These are phyloP conservation scores for Clarias batrachus DNA, from an alignment of 2,113 vertebrate genomes.

Conservation along the genomic window DNA sequence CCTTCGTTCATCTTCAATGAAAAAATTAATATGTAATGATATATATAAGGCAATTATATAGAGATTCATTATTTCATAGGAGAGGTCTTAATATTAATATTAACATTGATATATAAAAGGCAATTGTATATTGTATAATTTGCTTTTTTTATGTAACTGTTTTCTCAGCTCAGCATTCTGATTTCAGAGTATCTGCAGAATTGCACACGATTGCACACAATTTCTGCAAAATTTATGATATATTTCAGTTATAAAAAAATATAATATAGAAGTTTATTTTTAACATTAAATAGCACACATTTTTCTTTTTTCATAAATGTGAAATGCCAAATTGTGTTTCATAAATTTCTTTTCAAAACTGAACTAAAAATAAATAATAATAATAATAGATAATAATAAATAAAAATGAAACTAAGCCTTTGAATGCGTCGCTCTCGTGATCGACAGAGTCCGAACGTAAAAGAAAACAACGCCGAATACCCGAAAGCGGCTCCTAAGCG, in stretches of 20 bases:
- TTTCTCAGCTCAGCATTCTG: neutral
- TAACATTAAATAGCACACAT: neutral
- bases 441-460: constrained; percentile 54
- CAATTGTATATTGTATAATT: neutral
- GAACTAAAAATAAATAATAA: neutral
- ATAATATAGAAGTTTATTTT: neutral
- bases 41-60: neutral
- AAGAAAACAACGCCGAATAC: constrained; percentile 40
- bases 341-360: neutral
- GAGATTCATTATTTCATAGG: neutral
- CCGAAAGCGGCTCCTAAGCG: constrained; percentile 65
- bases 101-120: neutral
- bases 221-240: neutral
- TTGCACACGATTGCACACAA: neutral
- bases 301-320: neutral
- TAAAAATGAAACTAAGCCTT: neutral
- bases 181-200: neutral
- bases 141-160: neutral
- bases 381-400: too few relatives aligned
- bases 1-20: too few relatives aligned
- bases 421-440: neutral
- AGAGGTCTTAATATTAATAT: neutral
- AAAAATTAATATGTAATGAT: neutral
- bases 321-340: neutral
- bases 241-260: too few relatives aligned